Percentiles rank a stretch among this genome's conserved stretches.
Evolutionary conservation across 2,113 vertebrate species (phyloP).

Genomic region (Vanacampus margaritifer): DNA sequence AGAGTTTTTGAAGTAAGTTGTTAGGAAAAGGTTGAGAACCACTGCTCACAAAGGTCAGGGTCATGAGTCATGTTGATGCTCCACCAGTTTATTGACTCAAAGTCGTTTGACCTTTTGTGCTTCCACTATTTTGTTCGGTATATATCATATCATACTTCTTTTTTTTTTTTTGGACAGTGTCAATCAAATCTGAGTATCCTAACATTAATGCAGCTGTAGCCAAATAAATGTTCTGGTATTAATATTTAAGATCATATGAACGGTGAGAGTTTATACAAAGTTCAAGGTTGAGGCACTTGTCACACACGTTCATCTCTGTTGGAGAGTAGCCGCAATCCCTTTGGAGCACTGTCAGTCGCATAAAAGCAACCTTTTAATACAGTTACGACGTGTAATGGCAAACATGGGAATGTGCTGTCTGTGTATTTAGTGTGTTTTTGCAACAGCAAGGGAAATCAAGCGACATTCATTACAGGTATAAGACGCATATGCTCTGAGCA

Average conservation of each 20-base stretch:
- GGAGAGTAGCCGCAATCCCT: conserved; percentile 3
- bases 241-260: conserved; percentile 23
- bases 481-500: neutral
- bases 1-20: no score
- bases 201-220: neutral
- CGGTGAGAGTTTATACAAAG: conserved; percentile 22
- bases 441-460: neutral
- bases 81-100: no score
- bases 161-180: neutral
- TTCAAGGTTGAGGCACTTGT: conserved; percentile 20
- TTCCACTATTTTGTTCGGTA: no score
- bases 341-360: conserved; percentile 26
- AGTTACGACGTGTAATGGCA: conserved; percentile 8
- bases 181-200: neutral
- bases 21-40: no score
- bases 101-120: no score
- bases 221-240: no score
- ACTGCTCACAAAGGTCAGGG: no score
- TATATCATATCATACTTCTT: no score
- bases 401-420: neutral
- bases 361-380: conserved; percentile 14
- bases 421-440: conserved; percentile 3
- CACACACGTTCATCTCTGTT: conserved; percentile 17
- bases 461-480: neutral
- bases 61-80: no score